Percentiles rank a stretch among this genome's conserved stretches.
Conservation (phyloP, 2,113 vertebrate genomes). For the Cephalopholis sonnerati region DNA sequence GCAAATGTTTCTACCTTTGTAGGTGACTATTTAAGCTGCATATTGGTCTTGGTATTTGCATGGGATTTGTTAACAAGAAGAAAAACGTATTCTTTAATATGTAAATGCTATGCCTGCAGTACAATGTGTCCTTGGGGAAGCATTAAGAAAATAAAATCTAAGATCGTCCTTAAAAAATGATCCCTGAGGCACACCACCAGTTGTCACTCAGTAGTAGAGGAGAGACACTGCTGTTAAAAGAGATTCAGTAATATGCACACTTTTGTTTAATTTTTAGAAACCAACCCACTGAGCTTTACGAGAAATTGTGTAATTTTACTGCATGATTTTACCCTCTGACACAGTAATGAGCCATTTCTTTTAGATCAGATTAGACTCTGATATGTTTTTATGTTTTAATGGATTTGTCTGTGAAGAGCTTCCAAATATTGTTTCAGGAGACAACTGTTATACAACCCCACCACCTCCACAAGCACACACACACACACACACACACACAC, state of each 20-base stretch:
- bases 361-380: constrained; percentile 35
- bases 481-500: not conserved
- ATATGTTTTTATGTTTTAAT: constrained; percentile 30
- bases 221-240: not conserved
- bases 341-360: constrained; percentile 3
- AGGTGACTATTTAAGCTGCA: too few relatives aligned
- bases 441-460: constrained; percentile 26
- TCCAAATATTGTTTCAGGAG: constrained; percentile 49
- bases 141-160: not conserved
- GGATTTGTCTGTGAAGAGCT: constrained; percentile 32
- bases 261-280: not conserved
- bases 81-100: too few relatives aligned
- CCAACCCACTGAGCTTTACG: not conserved
- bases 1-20: too few relatives aligned
- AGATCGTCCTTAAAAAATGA: not conserved
- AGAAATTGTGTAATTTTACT: not conserved
- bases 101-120: not conserved
- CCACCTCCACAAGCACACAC: constrained; percentile 14
- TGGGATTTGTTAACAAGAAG: too few relatives aligned
- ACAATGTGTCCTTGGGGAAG: not conserved
- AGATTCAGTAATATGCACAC: not conserved
- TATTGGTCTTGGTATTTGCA: too few relatives aligned
- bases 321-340: not conserved
- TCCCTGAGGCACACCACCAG: not conserved
- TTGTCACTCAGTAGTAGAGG: not conserved